phyloP scores from a whole-genome alignment of 2,888 invertebrate species.

The Sinelater perroti region DNA sequence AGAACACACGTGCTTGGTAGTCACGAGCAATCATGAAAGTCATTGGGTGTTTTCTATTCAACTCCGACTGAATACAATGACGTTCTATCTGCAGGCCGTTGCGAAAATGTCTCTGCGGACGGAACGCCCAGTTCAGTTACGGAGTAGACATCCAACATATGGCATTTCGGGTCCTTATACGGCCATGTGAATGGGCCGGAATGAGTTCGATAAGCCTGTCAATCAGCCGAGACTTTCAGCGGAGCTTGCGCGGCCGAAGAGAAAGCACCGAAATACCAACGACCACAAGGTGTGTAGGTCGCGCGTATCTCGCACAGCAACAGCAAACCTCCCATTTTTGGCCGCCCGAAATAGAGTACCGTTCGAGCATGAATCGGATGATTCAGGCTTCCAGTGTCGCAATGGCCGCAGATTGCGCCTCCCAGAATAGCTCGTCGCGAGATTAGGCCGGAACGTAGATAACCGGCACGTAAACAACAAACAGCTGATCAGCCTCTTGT shows the following conservation, averaged over 20 bases:
- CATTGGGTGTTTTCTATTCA: too few species aligned
- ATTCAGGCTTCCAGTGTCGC: constrained; percentile 11
- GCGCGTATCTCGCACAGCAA: constrained; percentile 12
- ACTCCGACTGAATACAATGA: too few species aligned
- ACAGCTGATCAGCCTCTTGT: constrained; percentile 24
- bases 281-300: constrained; percentile 7
- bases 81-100: too few species aligned
- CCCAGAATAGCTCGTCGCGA: constrained; percentile 9
- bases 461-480: constrained; percentile 19
- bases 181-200: constrained; percentile 9
- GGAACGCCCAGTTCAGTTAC: too few species aligned
- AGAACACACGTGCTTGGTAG: too few species aligned
- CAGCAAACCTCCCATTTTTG: neutral
- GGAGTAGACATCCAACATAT: constrained; percentile 9
- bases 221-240: constrained; percentile 5
- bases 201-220: constrained; percentile 13
- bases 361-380: constrained; percentile 2
- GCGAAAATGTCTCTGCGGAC: too few species aligned
- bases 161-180: constrained; percentile 11
- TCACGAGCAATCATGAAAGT: too few species aligned
- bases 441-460: constrained; percentile 11
- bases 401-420: neutral
- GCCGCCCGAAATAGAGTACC: constrained; percentile 13
- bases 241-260: constrained; percentile 6
- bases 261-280: constrained; percentile 18